Base-by-base conservation (phyloP, 2,797 vertebrate genomes). In the Rhinella marina region DNA sequence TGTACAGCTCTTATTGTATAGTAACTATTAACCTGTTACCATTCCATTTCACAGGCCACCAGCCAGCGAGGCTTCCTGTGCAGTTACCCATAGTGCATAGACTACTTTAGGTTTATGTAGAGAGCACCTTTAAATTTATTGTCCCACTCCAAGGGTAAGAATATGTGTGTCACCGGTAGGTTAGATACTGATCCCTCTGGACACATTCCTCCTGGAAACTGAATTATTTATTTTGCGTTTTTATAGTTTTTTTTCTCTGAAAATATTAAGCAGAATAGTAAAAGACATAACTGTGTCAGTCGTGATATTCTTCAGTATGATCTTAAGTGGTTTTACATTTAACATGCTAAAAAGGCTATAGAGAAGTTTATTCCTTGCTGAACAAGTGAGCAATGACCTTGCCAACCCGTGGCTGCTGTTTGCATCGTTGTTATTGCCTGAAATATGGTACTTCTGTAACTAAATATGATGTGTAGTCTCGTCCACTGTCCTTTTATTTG, bases 391-490 rank as follows among this genome's bases (percentile, higher is more conserved):
- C 84, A 29, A 75, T 80, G 56, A 87, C 64, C 6, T 90, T 93
- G 92, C 91, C 92, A 93, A 91, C 89, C 83, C 76, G 85, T 41
- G 91, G 85, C 85, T 86, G 27, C 27, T 59, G 12, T 70, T 57
- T 83, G 17, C 62, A 84, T 78, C 29, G 91, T 93, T 91, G 90
- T 7, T 81, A 91, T 91, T 89, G 76, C 21, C 9, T n/a, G 90
- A 70, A 86, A 91, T 23, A 85, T 90, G 84, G 23, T 77, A 66
- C 92, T 92, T 91, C 93, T 90, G 3, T 87, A 73, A 48, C 66
- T 89, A 86, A 88, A 66, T 72, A 57, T 87, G 73, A 25, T 84
- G 82, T 3, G 76, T 87, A 82, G 91, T 70, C 85, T 88, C 80
- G 32, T 88, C 90, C 66, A 89, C 82, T 85, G 84, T 78, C 59